Percentiles rank a stretch among this genome's conserved stretches.
Evolutionary conservation across 1,140 invertebrate genomes (phyloP).

Genomic region (Nilaparvata lugens): DNA sequence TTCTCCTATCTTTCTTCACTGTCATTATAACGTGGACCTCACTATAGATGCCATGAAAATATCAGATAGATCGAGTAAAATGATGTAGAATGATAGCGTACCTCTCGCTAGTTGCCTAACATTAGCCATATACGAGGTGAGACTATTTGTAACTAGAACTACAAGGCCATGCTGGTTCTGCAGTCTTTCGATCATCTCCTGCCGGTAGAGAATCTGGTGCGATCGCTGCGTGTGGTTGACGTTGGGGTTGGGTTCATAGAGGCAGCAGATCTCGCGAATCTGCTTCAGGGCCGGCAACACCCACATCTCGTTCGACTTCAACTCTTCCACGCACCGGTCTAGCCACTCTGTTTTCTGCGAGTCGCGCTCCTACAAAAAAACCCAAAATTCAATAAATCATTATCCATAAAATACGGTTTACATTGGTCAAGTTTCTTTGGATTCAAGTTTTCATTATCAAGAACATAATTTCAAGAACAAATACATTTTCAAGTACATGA

Average conservation of each 20-base stretch:
- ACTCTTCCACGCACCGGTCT: constrained; percentile 89
- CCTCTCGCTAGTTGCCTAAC: constrained; percentile 61
- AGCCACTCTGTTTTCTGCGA: constrained; percentile 93
- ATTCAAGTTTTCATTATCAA: too few species aligned
- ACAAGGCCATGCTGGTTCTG: constrained; percentile 89
- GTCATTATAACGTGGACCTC: too few species aligned
- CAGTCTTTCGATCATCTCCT: constrained; percentile 81
- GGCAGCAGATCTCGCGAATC: constrained; percentile 89
- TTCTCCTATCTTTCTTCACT: too few species aligned
- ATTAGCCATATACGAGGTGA: constrained; percentile 86
- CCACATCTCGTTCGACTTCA: constrained; percentile 83
- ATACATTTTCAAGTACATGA: too few species aligned
- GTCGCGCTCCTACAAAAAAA: constrained; percentile 73
- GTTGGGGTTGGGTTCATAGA: constrained; percentile 77
- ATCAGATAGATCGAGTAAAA: too few species aligned
- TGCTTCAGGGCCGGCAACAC: constrained; percentile 90
- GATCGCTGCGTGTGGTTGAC: constrained; percentile 51
- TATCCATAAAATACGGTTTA: too few species aligned
- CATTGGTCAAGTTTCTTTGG: too few species aligned
- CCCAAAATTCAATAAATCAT: too few species aligned
- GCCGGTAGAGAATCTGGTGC: constrained; percentile 55
- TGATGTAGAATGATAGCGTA: constrained; percentile 28
- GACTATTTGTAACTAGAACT: constrained; percentile 86
- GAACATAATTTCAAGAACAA: too few species aligned
- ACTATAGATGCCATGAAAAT: too few species aligned